Conservation (phyloP, 2,113 vertebrate species). For the Verasper variegatus region DNA sequence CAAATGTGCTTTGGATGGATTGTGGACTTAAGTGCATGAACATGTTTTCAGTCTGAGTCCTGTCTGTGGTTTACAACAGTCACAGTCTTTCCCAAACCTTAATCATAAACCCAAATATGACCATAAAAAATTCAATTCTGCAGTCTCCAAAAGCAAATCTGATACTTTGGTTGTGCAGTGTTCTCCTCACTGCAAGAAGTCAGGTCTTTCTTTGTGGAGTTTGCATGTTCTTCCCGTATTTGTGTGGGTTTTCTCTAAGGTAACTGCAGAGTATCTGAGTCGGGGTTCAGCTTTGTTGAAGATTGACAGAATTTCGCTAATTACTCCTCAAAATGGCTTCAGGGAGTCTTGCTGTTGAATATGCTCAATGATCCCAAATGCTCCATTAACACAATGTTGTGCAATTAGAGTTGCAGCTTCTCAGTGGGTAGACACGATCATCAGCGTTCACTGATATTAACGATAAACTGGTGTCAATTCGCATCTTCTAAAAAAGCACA, state of each 20-base stretch:
- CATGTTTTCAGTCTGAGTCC: not conserved
- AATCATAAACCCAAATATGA: not conserved
- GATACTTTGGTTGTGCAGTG: too few relatives aligned
- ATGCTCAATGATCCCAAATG: constrained; percentile 41
- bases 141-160: not conserved
- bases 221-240: not conserved
- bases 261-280: not conserved
- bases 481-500: constrained; percentile 23
- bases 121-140: not conserved
- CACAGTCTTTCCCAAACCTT: too few relatives aligned
- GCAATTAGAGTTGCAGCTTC: constrained; percentile 46
- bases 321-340: constrained; percentile 38
- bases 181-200: too few relatives aligned
- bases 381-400: constrained; percentile 39
- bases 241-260: not conserved
- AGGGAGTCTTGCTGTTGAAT: constrained; percentile 37
- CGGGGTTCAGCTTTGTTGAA: constrained; percentile 7
- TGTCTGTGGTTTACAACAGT: not conserved
- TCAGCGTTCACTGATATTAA: constrained; percentile 11
- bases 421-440: constrained; percentile 18
- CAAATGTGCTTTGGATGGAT: not conserved
- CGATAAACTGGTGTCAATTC: constrained; percentile 9
- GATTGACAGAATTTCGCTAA: constrained; percentile 33
- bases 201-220: too few relatives aligned
- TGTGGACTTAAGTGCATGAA: too few relatives aligned